A percentile compares a stretch with the other conserved stretches of the same genome.
These are phyloP conservation scores for Hemibates koningsi DNA, from an alignment of 2,113 vertebrate species.

Conservation along the genomic window DNA sequence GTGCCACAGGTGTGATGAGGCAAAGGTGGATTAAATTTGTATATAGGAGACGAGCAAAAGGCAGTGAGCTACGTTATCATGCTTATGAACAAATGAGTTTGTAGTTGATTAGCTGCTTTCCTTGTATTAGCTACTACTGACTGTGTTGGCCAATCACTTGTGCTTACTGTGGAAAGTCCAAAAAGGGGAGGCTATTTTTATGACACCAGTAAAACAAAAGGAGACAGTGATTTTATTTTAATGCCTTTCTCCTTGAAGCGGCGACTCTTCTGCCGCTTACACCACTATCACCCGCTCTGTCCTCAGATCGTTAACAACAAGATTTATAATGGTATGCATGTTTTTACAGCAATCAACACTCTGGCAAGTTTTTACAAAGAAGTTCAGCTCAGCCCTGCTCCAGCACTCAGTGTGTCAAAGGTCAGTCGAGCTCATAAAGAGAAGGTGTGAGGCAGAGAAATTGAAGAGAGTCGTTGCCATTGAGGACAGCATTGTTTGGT, in stretches of 20 bases:
- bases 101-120: background rate
- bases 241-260: constrained; percentile 37
- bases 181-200: constrained; percentile 16
- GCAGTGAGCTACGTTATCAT: background rate
- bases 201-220: constrained; percentile 36
- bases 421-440: constrained; percentile 34
- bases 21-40: background rate
- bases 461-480: background rate
- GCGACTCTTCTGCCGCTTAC: background rate
- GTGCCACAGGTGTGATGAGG: background rate
- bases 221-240: constrained; percentile 31
- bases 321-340: constrained; percentile 10
- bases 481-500: constrained; percentile 5
- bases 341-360: constrained; percentile 20
- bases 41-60: background rate
- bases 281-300: background rate
- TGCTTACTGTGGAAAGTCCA: background rate
- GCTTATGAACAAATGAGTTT: background rate
- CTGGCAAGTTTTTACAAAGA: constrained; percentile 13
- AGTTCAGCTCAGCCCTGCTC: background rate
- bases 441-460: constrained; percentile 3
- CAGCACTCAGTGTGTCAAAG: background rate
- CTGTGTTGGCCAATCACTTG: background rate
- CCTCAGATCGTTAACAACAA: background rate
- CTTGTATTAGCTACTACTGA: background rate